Conservation (phyloP, 2,113 vertebrate species). For the Eulemur macaco region DNA sequence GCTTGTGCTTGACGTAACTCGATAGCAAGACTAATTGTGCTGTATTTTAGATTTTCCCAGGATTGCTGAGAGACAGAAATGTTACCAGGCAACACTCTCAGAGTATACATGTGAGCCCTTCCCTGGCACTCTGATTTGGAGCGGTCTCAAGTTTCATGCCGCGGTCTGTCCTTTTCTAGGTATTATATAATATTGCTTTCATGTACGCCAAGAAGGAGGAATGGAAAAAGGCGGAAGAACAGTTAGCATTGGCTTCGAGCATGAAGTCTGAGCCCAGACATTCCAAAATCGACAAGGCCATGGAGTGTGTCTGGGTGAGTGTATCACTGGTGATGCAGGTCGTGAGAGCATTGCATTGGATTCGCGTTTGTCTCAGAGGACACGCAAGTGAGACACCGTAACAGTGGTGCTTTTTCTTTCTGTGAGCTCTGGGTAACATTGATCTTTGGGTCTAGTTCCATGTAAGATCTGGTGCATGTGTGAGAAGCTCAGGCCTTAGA, state of each 20-base stretch:
- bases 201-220: conserved; percentile 86
- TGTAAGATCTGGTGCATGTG: neutral
- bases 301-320: conserved; percentile 92
- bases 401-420: neutral
- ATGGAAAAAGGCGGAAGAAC: conserved; percentile 93
- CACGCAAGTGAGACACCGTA: rapidly evolving
- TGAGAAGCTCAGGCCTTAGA: neutral
- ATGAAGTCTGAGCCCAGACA: conserved; percentile 91
- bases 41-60: neutral
- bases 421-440: neutral
- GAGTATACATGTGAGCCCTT: neutral
- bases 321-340: rapidly evolving
- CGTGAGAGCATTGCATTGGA: rapidly evolving
- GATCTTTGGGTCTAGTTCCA: neutral
- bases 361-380: neutral
- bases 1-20: neutral
- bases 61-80: neutral
- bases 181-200: conserved; percentile 93
- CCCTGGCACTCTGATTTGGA: neutral
- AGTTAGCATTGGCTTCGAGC: conserved; percentile 85
- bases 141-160: neutral
- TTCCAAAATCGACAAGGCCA: conserved; percentile 89
- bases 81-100: neutral
- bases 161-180: conserved; percentile 79
- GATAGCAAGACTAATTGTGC: neutral